A percentile compares a stretch with the other conserved stretches of the same genome.
These are phyloP conservation scores for Cephonodes hylas DNA, from an alignment of 2,888 invertebrate species.

Conservation along the genomic window DNA sequence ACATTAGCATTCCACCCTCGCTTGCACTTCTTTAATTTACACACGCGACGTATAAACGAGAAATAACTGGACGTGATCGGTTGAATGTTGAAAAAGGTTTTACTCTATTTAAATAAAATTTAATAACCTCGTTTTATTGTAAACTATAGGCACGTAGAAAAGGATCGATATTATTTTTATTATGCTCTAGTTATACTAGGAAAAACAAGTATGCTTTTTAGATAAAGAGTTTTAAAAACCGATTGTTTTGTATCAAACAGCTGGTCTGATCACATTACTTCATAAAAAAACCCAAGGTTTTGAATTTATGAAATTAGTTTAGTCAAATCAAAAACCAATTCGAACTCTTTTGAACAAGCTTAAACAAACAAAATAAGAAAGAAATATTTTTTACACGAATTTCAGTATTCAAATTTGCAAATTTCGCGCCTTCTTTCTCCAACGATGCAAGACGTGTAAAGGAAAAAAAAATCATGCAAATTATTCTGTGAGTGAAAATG, in stretches of 20 bases:
- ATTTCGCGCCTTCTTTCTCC: neutral
- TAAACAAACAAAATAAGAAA: too few relatives aligned
- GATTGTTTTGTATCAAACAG: too few relatives aligned
- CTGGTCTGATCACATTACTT: too few relatives aligned
- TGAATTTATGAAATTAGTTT: too few relatives aligned
- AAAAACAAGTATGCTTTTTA: too few relatives aligned
- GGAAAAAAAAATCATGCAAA: slow-evolving; percentile 21
- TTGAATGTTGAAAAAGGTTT: slow-evolving; percentile 17
- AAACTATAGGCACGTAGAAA: neutral
- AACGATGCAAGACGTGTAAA: neutral
- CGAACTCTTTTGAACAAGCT: too few relatives aligned
- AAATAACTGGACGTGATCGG: slow-evolving; percentile 33
- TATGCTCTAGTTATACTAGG: too few relatives aligned
- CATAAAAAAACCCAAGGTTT: too few relatives aligned
- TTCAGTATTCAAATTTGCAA: neutral
- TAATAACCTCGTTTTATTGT: neutral
- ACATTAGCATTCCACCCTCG: slow-evolving; percentile 41
- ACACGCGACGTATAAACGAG: slow-evolving; percentile 36
- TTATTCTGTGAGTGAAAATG: slow-evolving; percentile 14
- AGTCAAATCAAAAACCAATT: too few relatives aligned
- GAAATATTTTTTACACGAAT: neutral
- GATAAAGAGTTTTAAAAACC: too few relatives aligned
- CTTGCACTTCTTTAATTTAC: slow-evolving; percentile 48
- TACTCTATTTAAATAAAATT: neutral
- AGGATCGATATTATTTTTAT: too few relatives aligned